Evolutionary conservation across 2,797 vertebrate species (phyloP), one percentile per base, ranked within the genome.

Genomic region (Taenioides sp.): DNA sequence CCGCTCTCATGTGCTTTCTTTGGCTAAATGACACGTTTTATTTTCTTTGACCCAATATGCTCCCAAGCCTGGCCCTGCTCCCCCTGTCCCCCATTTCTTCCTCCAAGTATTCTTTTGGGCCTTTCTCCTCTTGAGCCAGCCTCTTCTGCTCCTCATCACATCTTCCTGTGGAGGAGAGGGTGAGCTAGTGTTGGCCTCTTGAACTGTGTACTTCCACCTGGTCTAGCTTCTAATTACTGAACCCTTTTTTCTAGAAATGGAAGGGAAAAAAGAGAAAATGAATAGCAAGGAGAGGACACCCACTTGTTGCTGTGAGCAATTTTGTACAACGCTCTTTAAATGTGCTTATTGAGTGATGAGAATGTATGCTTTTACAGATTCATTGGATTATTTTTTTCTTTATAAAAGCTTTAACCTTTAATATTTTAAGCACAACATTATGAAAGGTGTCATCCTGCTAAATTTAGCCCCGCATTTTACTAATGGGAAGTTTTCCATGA

Each of bases 11-110:
- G 84, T 78, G 85, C 89, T 87, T 91, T 92, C 88, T 91, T 82
- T 83, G 87, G 88, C 89, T 92, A 91, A 91, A 90, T 91, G 87
- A 89, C 87, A 88, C 83, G 65, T 91, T 92, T 92, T 88, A 88
- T 89, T 91, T 90, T 81, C 85, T 91, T 89, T 90, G 86, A 92
- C 89, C 86, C 88, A 76, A 87, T 89, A 80, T 83, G 84, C 87
- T 85, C 87, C 88, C 71, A 70, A 83, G 74, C 85, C 75, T 59
- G 37, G 75, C 75, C 61, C 70, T 49, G 50, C 68, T 49, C 74
- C 71, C 54, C 71, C 78, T 61, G 67, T 34, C 61, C 70, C 69
- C 71, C 20, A 0, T 77, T 82, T 82, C 75, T 84, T 75, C 78
- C 71, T 80, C 69, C 71, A 54, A 28, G 59, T 82, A 89, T 88